Percentiles rank a stretch among this genome's conserved stretches.
These are phyloP conservation scores for Ciconia stormi DNA, from an alignment of 2,113 vertebrate species.

Conservation along the genomic window DNA sequence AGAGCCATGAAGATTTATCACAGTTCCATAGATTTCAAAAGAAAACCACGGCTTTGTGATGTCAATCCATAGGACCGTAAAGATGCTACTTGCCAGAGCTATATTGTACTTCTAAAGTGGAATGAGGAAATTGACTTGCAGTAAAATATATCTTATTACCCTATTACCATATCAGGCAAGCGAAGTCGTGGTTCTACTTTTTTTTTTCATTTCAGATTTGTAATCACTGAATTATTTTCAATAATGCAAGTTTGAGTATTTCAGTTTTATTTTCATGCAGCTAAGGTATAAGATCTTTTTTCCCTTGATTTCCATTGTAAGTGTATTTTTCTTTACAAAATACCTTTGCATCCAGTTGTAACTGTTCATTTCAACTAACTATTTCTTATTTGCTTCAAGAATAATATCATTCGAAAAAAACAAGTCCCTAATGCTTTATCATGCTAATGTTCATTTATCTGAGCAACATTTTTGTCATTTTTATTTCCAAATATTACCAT, in stretches of 20 bases:
- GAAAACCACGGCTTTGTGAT: slow-evolving; percentile 12
- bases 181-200: not conserved
- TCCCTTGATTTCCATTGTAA: not conserved
- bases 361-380: not conserved
- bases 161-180: slow-evolving; percentile 1
- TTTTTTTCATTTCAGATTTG: not conserved
- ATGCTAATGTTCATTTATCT: not conserved
- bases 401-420: not conserved
- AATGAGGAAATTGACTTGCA: slow-evolving; percentile 32
- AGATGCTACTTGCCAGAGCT: slow-evolving; percentile 20
- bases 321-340: not conserved
- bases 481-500: not conserved
- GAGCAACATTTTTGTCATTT: not conserved
- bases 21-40: slow-evolving; percentile 62
- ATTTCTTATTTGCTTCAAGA: not conserved
- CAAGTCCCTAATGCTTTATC: not conserved
- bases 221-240: not conserved
- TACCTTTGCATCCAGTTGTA: not conserved
- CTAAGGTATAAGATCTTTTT: not conserved
- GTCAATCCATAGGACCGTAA: slow-evolving; percentile 41
- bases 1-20: slow-evolving; percentile 60
- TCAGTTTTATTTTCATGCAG: not conserved
- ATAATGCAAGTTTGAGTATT: not conserved
- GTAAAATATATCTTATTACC: slow-evolving; percentile 22
- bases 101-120: slow-evolving; percentile 31